Conservation (phyloP, 1,140 invertebrate species). For the Trichogramma pretiosum region DNA sequence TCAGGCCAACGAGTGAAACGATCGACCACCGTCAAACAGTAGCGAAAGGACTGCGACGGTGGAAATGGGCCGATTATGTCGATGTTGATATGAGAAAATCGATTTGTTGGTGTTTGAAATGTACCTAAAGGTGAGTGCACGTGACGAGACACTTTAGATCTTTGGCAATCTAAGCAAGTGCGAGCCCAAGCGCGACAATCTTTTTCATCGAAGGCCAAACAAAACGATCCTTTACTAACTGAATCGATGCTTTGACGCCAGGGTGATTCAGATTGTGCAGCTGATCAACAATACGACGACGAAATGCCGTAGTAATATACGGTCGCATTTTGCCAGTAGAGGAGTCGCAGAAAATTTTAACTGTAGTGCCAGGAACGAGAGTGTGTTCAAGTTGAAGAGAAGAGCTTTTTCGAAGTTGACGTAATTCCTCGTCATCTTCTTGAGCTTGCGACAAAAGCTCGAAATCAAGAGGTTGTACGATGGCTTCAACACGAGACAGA, state of each 20-base stretch:
- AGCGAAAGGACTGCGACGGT: no score
- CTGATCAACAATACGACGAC: neutral
- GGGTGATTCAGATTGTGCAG: neutral
- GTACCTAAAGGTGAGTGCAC: no score
- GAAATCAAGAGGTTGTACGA: constrained; percentile 6
- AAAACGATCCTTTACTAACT: neutral
- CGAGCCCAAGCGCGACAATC: no score
- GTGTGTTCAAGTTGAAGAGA: neutral
- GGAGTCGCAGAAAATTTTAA: constrained; percentile 8
- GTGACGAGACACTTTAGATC: no score
- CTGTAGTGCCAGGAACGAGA: neutral
- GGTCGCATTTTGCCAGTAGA: constrained; percentile 9
- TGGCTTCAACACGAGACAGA: constrained; percentile 19
- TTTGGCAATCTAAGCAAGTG: no score
- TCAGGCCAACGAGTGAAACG: no score
- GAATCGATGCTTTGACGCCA: neutral
- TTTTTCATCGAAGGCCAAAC: neutral
- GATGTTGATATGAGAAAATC: neutral
- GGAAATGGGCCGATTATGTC: neutral
- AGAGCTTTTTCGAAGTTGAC: neutral
- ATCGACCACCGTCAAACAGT: no score
- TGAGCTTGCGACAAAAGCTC: neutral
- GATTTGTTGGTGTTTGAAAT: no score
- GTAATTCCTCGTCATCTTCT: constrained; percentile 3
- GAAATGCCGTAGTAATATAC: constrained; percentile 7